Evolutionary conservation across 92 coral and sea anemone species (phyloP).

Genomic region (Diadumene lineata): DNA sequence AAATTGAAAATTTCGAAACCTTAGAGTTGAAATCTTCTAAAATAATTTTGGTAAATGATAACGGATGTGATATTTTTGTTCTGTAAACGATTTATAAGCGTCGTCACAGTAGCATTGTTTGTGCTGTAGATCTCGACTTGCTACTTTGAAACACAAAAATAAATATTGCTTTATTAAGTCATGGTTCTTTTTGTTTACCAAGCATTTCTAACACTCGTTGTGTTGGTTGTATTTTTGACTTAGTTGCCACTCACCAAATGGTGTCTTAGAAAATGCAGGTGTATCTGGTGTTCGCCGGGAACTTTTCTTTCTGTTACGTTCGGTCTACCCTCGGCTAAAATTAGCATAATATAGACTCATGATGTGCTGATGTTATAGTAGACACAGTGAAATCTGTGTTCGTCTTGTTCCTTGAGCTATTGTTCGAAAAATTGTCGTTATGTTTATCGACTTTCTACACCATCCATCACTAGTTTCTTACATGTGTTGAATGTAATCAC

Average conservation of each 20-base stretch:
- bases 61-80: background rate
- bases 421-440: background rate
- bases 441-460: constrained; percentile 5
- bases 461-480: background rate
- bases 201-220: constrained; percentile 3
- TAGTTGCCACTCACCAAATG: constrained; percentile 8
- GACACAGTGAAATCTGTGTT: background rate
- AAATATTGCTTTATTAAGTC: background rate
- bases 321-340: constrained; percentile 19
- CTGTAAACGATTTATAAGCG: background rate
- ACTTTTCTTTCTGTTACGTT: constrained; percentile 18
- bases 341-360: constrained; percentile 14
- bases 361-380: background rate
- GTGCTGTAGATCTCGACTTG: background rate
- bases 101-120: constrained; percentile 7
- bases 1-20: background rate
- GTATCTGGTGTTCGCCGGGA: constrained; percentile 6
- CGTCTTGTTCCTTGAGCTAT: background rate
- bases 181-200: background rate
- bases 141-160: background rate
- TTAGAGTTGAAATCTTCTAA: background rate
- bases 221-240: constrained; percentile 5
- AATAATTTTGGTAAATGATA: background rate
- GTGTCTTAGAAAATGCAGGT: constrained; percentile 9
- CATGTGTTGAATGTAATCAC: background rate